phyloP scores from a whole-genome alignment of 2,888 invertebrate genomes.

The Chromoteleia sp. region DNA sequence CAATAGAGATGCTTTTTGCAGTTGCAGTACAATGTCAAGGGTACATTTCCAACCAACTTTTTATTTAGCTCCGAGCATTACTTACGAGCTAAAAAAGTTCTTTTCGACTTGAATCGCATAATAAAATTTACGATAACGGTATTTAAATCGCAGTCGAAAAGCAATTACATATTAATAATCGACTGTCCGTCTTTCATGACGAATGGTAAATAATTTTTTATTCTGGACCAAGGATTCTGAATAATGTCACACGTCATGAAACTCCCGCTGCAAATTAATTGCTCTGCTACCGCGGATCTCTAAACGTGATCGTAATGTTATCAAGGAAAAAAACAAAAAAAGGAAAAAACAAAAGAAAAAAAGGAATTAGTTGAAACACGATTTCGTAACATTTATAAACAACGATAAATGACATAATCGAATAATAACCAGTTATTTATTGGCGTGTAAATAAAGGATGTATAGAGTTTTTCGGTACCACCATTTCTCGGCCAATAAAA shows the following conservation, averaged over 20 bases:
- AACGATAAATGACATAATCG: constrained; percentile 27
- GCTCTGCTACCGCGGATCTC: constrained; percentile 7
- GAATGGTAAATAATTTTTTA: constrained; percentile 21
- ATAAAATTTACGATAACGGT: constrained; percentile 12
- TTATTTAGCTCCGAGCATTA: too few species aligned
- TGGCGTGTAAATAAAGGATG: neutral
- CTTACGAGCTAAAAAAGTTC: neutral
- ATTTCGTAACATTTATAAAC: constrained; percentile 30
- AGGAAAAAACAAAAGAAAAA: too few species aligned
- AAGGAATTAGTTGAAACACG: constrained; percentile 27
- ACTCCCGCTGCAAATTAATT: constrained; percentile 19
- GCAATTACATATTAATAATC: constrained; percentile 29
- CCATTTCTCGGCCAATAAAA: neutral
- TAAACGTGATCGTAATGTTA: constrained; percentile 3
- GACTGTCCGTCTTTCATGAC: constrained; percentile 3
- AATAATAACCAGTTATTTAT: constrained; percentile 30
- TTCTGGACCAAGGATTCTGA: constrained; percentile 13
- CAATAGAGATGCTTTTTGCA: too few species aligned
- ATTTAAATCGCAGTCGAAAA: constrained; percentile 12
- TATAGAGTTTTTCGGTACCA: neutral
- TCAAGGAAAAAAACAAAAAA: neutral
- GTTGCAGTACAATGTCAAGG: constrained; percentile 5
- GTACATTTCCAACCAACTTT: too few species aligned
- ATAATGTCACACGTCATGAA: constrained; percentile 33
- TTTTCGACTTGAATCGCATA: constrained; percentile 6